Conservation (phyloP, 92 coral and sea anemone species). For the Hydrozoanthus gracilis region DNA sequence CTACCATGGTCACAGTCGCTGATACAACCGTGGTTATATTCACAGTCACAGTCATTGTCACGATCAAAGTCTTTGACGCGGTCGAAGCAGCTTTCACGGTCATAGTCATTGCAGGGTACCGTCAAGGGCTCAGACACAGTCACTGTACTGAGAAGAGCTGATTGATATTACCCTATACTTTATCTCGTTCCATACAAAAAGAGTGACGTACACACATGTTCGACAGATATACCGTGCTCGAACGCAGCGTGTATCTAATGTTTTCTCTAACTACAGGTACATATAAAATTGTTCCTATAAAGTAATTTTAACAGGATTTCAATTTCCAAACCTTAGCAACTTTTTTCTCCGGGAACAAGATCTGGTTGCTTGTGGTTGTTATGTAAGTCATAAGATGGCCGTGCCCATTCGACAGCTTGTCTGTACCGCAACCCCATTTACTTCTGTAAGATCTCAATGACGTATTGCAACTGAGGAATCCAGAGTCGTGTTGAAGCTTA, state of each 20-base stretch:
- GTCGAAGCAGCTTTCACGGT: neutral
- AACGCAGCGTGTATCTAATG: too few species aligned
- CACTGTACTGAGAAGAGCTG: too few species aligned
- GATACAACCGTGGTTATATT: too few species aligned
- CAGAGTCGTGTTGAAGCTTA: neutral
- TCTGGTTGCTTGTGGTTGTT: neutral
- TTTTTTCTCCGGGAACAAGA: slow-evolving; percentile 13
- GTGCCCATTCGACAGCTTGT: neutral
- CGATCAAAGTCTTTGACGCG: neutral
- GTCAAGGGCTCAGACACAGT: too few species aligned
- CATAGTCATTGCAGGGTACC: neutral
- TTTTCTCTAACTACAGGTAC: too few species aligned
- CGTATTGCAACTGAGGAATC: neutral
- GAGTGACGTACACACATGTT: too few species aligned
- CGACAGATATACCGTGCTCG: too few species aligned
- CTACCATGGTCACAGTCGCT: neutral
- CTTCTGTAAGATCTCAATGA: slow-evolving; percentile 9
- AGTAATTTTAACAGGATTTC: too few species aligned
- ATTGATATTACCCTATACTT: too few species aligned
- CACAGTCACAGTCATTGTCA: neutral
- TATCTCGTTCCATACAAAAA: too few species aligned
- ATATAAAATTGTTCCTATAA: too few species aligned
- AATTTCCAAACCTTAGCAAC: slow-evolving; percentile 4
- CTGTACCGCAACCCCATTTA: slow-evolving; percentile 23
- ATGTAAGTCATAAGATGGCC: slow-evolving; percentile 5